Percentiles rank a stretch among this genome's conserved stretches.
phyloP scores from a whole-genome alignment of 1,140 invertebrate genomes.

The Bombus superbus region DNA sequence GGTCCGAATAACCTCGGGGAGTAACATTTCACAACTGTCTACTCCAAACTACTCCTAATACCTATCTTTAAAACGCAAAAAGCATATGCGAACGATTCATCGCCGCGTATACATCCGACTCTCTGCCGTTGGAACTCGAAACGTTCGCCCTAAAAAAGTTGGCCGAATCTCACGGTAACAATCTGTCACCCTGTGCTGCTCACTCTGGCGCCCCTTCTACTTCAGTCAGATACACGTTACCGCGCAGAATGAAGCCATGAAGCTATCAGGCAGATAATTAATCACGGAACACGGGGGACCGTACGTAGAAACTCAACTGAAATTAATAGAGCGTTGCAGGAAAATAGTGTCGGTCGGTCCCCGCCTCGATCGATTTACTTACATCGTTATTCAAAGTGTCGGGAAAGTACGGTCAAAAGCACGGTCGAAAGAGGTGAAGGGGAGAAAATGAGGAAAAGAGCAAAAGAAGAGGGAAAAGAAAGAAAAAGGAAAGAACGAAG shows the following conservation, averaged over 20 bases:
- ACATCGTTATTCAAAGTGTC: constrained; percentile 54
- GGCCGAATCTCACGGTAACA: constrained; percentile 20
- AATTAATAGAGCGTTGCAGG: constrained; percentile 37
- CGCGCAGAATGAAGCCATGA: constrained; percentile 30
- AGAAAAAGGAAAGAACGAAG: neutral
- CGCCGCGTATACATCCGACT: neutral
- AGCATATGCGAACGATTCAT: neutral
- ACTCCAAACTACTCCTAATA: constrained; percentile 11
- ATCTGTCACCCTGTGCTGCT: constrained; percentile 12
- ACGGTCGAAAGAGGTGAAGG: neutral
- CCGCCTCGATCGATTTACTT: constrained; percentile 40
- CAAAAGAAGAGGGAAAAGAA: neutral
- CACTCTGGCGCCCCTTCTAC: neutral
- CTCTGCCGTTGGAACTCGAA: neutral
- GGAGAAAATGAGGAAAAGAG: neutral
- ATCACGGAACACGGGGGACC: constrained; percentile 15
- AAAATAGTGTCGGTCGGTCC: constrained; percentile 22
- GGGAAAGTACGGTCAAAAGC: constrained; percentile 37
- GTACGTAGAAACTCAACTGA: constrained; percentile 39
- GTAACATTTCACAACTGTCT: constrained; percentile 9
- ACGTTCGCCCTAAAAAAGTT: neutral
- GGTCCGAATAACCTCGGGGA: neutral
- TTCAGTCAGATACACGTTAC: constrained; percentile 25
- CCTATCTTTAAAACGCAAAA: neutral
- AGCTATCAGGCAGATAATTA: constrained; percentile 42